phyloP scores from a whole-genome alignment of 2,888 invertebrate genomes.

The Polia nebulosa region DNA sequence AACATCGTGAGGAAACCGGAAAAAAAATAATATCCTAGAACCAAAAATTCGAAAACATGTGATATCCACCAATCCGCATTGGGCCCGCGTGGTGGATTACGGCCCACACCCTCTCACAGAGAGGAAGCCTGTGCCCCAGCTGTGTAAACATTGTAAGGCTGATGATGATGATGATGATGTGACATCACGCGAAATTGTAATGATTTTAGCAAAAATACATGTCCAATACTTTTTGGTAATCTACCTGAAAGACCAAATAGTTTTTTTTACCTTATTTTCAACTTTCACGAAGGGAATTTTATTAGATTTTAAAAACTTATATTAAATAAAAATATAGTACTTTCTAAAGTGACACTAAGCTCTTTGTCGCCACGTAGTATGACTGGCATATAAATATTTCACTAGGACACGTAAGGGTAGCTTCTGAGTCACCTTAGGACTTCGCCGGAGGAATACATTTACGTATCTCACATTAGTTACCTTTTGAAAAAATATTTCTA shows the following conservation, averaged over 20 bases:
- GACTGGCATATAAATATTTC: slow-evolving; percentile 36
- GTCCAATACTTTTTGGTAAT: neutral
- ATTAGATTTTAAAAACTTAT: too few relatives aligned
- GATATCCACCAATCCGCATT: too few relatives aligned
- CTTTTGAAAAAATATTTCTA: slow-evolving; percentile 24
- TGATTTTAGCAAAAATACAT: neutral
- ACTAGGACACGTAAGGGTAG: slow-evolving; percentile 13
- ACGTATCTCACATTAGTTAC: slow-evolving; percentile 21
- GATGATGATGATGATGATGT: too few relatives aligned
- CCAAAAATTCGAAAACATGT: too few relatives aligned
- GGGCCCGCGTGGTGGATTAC: too few relatives aligned
- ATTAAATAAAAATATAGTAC: slow-evolving; percentile 10
- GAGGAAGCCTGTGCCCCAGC: too few relatives aligned
- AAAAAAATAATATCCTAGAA: too few relatives aligned
- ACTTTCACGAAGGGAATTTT: neutral
- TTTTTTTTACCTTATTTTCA: neutral
- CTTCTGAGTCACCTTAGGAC: neutral
- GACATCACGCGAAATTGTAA: neutral
- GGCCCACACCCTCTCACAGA: too few relatives aligned
- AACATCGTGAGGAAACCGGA: too few relatives aligned
- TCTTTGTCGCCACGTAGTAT: neutral
- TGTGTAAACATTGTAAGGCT: too few relatives aligned
- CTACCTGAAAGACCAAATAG: neutral
- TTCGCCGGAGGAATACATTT: slow-evolving; percentile 30
- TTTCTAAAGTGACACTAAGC: slow-evolving; percentile 12